phyloP scores from a whole-genome alignment of 2,797 vertebrate genomes.

The Galagoides demidoff region DNA sequence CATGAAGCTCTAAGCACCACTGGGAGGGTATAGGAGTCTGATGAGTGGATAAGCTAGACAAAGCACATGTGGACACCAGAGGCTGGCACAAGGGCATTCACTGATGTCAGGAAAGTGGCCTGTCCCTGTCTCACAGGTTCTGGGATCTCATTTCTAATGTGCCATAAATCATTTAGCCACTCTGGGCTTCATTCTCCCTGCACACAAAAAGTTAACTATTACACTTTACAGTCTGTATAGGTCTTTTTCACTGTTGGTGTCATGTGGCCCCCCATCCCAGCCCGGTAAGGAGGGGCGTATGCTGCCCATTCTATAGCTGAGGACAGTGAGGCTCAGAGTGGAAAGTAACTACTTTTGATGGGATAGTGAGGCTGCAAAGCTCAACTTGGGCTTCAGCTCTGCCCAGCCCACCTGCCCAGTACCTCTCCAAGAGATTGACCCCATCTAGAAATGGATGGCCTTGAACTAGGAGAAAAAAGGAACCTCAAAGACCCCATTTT shows the following conservation, averaged over 20 bases:
- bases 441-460: neutral
- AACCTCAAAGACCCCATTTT: neutral
- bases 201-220: too few species aligned
- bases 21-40: fast-evolving
- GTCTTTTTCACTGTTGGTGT: neutral
- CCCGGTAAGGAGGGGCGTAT: neutral
- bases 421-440: neutral
- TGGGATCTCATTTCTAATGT: fast-evolving
- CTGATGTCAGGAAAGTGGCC: neutral
- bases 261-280: neutral
- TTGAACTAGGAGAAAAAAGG: neutral
- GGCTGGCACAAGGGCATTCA: fast-evolving
- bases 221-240: neutral
- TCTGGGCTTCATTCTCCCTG: neutral
- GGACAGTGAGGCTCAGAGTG: neutral
- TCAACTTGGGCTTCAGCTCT: neutral
- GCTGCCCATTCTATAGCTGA: neutral
- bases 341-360: neutral
- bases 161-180: fast-evolving
- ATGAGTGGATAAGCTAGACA: too few species aligned
- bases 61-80: fast-evolving
- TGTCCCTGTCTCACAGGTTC: neutral
- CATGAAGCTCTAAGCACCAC: fast-evolving
- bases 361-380: neutral
- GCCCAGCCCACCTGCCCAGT: fast-evolving